Evolutionary conservation across 2,113 vertebrate genomes (phyloP), one percentile per base, ranked within the genome.

Genomic region (Callocephalon fimbriatum): DNA sequence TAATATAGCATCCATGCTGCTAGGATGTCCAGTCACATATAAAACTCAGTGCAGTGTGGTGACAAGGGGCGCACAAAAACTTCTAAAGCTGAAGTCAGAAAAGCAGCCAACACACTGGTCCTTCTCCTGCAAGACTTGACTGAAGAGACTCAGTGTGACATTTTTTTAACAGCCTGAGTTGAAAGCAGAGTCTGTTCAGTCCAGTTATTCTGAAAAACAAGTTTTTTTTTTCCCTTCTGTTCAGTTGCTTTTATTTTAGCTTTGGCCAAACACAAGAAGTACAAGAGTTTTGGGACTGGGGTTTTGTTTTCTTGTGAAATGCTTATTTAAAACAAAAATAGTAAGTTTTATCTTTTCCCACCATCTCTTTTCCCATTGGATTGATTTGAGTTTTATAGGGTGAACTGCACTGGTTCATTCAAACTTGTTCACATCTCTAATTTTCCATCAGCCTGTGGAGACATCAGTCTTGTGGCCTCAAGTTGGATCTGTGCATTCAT

Each of bases 281-380:
- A 45, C 25, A 70, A 66, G 12, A 67, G 6, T 74, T 80, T 59
- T 26, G 31, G 59, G 50, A 11, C 5, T 68, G 84, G 20, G 54
- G 12, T 7, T 90, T 93, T 90, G 38, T 79, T 91, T 83, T 73
- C 35, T 76, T 96, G 53, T 84, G 75, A 93, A 94, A 97, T 56
- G 9, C 9, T 88, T 88, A 25, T 90, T 92, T 92, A 74, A 88
- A 90, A 88, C 13, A 84, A 81, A 90, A 90, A 16, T 45, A 62
- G 22, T 18, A 47, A 42, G 3, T 38, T 86, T 83, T 86, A 62
- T 95, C 77, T 91, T 92, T 88, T 70, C 40, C 16, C n/a, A 86
- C 10, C 40, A 83, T 96, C 90, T 83, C 3, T 90, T 92, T 93
- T 93, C 59, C 21, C 27, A 32, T 90, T 85, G 18, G 22, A 8